phyloP scores from a whole-genome alignment of 2,888 invertebrate species.

The Flexamia atlantica region DNA sequence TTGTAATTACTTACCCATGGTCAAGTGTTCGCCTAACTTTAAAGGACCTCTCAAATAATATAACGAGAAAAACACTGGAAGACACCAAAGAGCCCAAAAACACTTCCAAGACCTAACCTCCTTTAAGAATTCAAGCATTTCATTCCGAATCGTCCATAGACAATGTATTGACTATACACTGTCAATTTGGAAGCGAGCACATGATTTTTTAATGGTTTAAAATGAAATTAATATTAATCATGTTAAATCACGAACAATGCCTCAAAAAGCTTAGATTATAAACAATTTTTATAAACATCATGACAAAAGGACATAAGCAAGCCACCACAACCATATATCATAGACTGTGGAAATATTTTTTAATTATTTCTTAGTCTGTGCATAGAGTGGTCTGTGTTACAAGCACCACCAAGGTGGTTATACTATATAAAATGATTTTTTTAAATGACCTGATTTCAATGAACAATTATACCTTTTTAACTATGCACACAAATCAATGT shows the following conservation, averaged over 20 bases:
- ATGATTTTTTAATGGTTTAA: not conserved
- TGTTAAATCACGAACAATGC: not conserved
- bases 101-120: conserved; percentile 62
- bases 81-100: conserved; percentile 63
- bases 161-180: not conserved
- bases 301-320: too few relatives aligned
- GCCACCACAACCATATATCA: too few relatives aligned
- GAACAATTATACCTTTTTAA: too few relatives aligned
- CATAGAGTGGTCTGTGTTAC: too few relatives aligned
- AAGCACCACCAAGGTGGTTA: too few relatives aligned
- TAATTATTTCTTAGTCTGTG: too few relatives aligned
- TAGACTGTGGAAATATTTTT: too few relatives aligned
- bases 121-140: conserved; percentile 61
- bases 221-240: not conserved
- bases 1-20: conserved; percentile 58
- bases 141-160: conserved; percentile 16
- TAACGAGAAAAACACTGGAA: conserved; percentile 56
- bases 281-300: conserved; percentile 8
- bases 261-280: not conserved
- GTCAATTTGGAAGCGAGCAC: not conserved
- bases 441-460: too few relatives aligned
- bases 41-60: conserved; percentile 62
- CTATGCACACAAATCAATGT: too few relatives aligned
- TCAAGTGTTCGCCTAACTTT: conserved; percentile 53
- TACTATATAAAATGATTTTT: too few relatives aligned